These are phyloP conservation scores for Marcusenius ussheri DNA, from an alignment of 2,113 vertebrate genomes.

Conservation along the genomic window DNA sequence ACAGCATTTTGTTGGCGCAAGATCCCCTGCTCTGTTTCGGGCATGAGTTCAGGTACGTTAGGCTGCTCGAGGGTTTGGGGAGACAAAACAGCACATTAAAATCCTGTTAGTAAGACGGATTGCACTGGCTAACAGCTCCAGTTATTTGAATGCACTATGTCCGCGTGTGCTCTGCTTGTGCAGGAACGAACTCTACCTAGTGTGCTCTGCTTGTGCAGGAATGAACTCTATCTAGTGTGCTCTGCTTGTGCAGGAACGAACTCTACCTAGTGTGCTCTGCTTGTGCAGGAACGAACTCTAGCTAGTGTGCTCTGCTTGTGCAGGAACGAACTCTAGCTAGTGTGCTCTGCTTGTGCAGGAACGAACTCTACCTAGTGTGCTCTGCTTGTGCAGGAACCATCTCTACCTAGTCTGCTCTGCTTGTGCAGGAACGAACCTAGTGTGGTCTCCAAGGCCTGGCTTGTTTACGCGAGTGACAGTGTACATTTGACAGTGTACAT, in stretches of 20 bases:
- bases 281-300: not conserved
- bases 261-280: not conserved
- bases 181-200: not conserved
- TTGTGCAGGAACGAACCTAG: not conserved
- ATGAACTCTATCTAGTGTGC: not conserved
- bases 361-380: not conserved
- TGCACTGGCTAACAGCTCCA: not conserved
- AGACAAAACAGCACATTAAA: constrained; percentile 10
- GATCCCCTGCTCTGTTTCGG: no score
- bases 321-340: not conserved
- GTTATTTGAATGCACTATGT: not conserved
- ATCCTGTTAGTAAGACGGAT: not conserved
- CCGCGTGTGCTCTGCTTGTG: not conserved
- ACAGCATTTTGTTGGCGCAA: not conserved
- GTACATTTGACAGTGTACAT: no score
- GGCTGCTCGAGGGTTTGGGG: not conserved
- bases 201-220: no score
- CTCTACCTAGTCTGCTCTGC: not conserved
- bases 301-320: no score
- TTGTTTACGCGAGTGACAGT: no score
- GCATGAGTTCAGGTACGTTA: not conserved
- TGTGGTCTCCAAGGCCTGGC: not conserved
- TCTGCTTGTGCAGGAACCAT: not conserved
- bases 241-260: no score
- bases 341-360: no score